phyloP scores from a whole-genome alignment of 1,140 invertebrate species.

The Neodiprion fabricii region DNA sequence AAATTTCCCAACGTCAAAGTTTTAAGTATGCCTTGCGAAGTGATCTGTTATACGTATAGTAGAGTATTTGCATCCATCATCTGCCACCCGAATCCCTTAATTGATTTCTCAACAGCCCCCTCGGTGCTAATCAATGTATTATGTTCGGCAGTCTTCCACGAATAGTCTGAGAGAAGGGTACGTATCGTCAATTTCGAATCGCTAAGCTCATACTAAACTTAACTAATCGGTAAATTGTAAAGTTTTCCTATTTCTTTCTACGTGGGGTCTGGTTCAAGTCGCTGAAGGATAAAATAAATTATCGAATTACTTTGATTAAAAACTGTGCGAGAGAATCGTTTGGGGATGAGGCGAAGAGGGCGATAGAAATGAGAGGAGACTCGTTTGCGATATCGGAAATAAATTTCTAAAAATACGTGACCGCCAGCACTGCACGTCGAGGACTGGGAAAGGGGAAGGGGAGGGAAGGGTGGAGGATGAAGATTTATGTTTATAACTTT shows the following conservation, averaged over 20 bases:
- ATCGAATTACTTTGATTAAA: slow-evolving; percentile 52
- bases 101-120: neutral
- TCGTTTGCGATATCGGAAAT: slow-evolving; percentile 42
- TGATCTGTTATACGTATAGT: neutral
- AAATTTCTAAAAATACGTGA: slow-evolving; percentile 45
- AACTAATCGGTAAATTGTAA: slow-evolving; percentile 44
- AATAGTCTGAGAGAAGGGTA: slow-evolving; percentile 25
- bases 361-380: slow-evolving; percentile 14
- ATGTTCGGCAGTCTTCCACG: neutral
- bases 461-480: slow-evolving; percentile 10
- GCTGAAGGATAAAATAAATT: slow-evolving; percentile 46
- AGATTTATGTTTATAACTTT: slow-evolving; percentile 44
- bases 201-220: slow-evolving; percentile 1
- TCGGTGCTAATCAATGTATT: neutral
- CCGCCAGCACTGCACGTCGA: slow-evolving; percentile 26
- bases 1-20: too few species aligned
- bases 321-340: slow-evolving; percentile 26
- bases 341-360: neutral
- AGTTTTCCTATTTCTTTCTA: slow-evolving; percentile 42
- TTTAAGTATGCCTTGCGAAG: neutral
- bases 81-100: neutral
- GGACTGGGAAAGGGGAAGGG: slow-evolving; percentile 23
- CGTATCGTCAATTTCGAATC: slow-evolving; percentile 28
- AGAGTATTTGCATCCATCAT: neutral
- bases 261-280: slow-evolving; percentile 24